Conservation (phyloP, 2,797 vertebrate genomes). For the Merluccius polli region DNA sequence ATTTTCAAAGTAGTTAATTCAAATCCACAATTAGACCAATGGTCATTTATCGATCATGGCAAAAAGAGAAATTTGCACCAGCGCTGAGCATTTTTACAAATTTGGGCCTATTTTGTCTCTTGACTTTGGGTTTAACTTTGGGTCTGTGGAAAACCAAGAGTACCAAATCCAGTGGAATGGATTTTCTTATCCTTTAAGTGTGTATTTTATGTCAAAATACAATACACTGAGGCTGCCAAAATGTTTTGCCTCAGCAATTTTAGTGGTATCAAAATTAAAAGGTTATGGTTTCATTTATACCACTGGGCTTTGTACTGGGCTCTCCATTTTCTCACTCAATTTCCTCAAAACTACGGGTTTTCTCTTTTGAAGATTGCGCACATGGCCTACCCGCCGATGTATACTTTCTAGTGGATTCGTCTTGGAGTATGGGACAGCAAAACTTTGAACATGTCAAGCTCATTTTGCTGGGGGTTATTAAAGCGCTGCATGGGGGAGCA, state of each 20-base stretch:
- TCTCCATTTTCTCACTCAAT: not conserved
- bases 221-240: not conserved
- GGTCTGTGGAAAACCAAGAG: not conserved
- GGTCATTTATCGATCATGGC: not conserved
- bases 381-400: slow-evolving; percentile 81
- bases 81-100: slow-evolving; percentile 19
- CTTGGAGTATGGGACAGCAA: slow-evolving; percentile 81
- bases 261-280: slow-evolving; percentile 12
- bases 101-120: not conserved
- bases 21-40: not conserved
- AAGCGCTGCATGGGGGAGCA: slow-evolving; percentile 76
- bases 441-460: slow-evolving; percentile 84
- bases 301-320: slow-evolving; percentile 42
- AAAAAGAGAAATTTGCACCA: not conserved
- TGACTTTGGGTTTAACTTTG: not conserved
- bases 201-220: slow-evolving; percentile 8
- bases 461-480: slow-evolving; percentile 82
- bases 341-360: slow-evolving; percentile 70
- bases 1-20: not conserved
- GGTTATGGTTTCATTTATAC: slow-evolving; percentile 26
- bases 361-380: slow-evolving; percentile 83
- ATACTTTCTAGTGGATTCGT: slow-evolving; percentile 93
- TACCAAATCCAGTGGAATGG: slow-evolving; percentile 9
- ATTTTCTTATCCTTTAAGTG: not conserved
- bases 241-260: slow-evolving; percentile 1